phyloP scores from a whole-genome alignment of 1,140 invertebrate species.

The Copidosoma floridanum region DNA sequence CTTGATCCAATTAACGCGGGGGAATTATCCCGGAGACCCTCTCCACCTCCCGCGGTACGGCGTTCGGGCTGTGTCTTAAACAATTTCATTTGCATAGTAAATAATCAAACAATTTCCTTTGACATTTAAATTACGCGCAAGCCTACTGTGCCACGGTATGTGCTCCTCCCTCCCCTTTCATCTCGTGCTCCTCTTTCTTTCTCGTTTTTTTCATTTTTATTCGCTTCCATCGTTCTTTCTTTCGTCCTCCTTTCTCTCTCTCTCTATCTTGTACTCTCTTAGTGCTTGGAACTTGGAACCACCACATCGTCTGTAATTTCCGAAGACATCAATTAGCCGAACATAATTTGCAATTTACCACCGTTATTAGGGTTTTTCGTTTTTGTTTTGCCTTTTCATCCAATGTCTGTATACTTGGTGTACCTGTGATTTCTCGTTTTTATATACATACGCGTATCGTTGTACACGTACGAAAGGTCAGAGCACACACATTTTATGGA shows the following conservation, averaged over 20 bases:
- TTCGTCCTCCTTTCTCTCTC: slow-evolving; percentile 7
- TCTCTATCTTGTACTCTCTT: slow-evolving; percentile 9
- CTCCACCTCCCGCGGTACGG: background rate
- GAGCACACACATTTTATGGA: no score
- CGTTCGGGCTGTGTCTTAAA: slow-evolving; percentile 39
- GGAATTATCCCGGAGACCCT: slow-evolving; percentile 38
- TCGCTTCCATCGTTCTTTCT: slow-evolving; percentile 8
- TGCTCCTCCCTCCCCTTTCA: slow-evolving; percentile 3
- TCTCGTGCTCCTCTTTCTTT: slow-evolving; percentile 13
- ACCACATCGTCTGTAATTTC: slow-evolving; percentile 40
- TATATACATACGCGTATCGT: background rate
- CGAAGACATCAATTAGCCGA: slow-evolving; percentile 39
- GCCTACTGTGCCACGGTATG: background rate
- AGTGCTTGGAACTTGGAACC: slow-evolving; percentile 1
- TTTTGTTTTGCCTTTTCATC: background rate
- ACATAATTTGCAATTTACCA: slow-evolving; percentile 39
- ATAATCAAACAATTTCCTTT: slow-evolving; percentile 56
- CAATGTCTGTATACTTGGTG: no score
- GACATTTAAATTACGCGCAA: slow-evolving; percentile 49
- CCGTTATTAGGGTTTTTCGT: slow-evolving; percentile 18
- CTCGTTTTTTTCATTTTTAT: slow-evolving; percentile 11
- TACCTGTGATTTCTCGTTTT: background rate
- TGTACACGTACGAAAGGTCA: background rate
- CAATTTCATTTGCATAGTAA: slow-evolving; percentile 56
- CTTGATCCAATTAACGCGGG: slow-evolving; percentile 51